Conservation (phyloP, 2,888 invertebrate species). For the Hyposoter dolosus region DNA sequence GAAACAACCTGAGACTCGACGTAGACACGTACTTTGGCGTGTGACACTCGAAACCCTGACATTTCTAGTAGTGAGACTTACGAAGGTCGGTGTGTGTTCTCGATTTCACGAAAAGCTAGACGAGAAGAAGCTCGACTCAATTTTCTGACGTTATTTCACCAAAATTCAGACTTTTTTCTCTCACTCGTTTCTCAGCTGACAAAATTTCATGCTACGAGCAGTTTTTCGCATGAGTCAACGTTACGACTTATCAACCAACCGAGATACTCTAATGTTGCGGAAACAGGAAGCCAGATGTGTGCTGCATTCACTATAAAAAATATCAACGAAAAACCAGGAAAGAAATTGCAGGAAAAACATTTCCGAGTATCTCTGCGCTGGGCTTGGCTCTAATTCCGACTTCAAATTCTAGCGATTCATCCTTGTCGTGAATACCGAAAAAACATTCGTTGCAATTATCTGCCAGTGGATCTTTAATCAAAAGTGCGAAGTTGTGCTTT, state of each 20-base stretch:
- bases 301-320: not conserved
- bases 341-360: not conserved
- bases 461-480: no score
- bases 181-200: slow-evolving; percentile 29
- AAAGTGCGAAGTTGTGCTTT: no score
- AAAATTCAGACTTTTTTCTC: slow-evolving; percentile 13
- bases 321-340: not conserved
- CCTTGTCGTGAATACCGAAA: no score
- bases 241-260: slow-evolving; percentile 23
- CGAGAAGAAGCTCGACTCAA: slow-evolving; percentile 39
- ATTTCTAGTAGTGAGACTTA: not conserved
- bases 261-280: slow-evolving; percentile 35
- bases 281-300: slow-evolving; percentile 22
- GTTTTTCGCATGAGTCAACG: slow-evolving; percentile 29
- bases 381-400: not conserved
- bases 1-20: not conserved
- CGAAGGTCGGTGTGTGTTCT: not conserved
- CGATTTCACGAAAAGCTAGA: slow-evolving; percentile 20
- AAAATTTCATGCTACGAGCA: slow-evolving; percentile 28
- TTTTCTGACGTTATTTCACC: slow-evolving; percentile 13
- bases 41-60: slow-evolving; percentile 27
- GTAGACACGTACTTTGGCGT: slow-evolving; percentile 46
- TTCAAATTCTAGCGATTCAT: no score
- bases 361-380: not conserved
- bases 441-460: no score